Percentiles rank a stretch among this genome's conserved stretches.
Evolutionary conservation across 2,888 invertebrate species (phyloP).

Genomic region (Philereme transversata): DNA sequence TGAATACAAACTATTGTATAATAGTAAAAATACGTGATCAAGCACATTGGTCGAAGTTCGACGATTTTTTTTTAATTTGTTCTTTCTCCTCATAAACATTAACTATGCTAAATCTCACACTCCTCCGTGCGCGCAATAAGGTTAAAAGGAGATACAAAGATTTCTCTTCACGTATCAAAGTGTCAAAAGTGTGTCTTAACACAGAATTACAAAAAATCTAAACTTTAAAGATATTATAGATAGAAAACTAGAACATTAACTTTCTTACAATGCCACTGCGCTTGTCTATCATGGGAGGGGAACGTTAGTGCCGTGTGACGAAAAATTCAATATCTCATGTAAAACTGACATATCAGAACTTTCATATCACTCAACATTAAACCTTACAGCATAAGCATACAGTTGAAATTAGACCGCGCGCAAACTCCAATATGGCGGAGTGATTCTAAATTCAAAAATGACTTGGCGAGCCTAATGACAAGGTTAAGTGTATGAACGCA

Average conservation of each 20-base stretch:
- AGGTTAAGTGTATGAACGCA: slow-evolving; percentile 69
- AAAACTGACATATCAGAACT: slow-evolving; percentile 38
- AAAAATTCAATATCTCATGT: slow-evolving; percentile 45
- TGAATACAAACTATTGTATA: too few relatives aligned
- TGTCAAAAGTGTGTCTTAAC: too few relatives aligned
- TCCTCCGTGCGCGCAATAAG: too few relatives aligned
- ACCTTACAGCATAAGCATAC: slow-evolving; percentile 35
- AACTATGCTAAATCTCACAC: too few relatives aligned
- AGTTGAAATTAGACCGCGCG: slow-evolving; percentile 35
- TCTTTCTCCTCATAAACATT: too few relatives aligned
- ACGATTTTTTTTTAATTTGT: too few relatives aligned
- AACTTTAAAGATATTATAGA: neutral
- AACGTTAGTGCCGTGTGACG: slow-evolving; percentile 55
- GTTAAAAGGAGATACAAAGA: too few relatives aligned
- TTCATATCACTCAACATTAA: slow-evolving; percentile 28
- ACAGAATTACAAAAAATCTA: neutral
- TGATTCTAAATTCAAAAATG: slow-evolving; percentile 61
- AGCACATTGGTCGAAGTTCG: too few relatives aligned
- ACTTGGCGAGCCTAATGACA: slow-evolving; percentile 72
- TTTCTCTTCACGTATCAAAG: too few relatives aligned
- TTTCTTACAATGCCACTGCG: slow-evolving; percentile 48
- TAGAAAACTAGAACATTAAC: slow-evolving; percentile 35
- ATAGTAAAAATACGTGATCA: too few relatives aligned
- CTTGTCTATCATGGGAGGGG: slow-evolving; percentile 48
- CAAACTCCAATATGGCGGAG: slow-evolving; percentile 29